These are phyloP conservation scores for Pseudanteris insignis DNA, from an alignment of 2,888 invertebrate genomes.

Conservation along the genomic window DNA sequence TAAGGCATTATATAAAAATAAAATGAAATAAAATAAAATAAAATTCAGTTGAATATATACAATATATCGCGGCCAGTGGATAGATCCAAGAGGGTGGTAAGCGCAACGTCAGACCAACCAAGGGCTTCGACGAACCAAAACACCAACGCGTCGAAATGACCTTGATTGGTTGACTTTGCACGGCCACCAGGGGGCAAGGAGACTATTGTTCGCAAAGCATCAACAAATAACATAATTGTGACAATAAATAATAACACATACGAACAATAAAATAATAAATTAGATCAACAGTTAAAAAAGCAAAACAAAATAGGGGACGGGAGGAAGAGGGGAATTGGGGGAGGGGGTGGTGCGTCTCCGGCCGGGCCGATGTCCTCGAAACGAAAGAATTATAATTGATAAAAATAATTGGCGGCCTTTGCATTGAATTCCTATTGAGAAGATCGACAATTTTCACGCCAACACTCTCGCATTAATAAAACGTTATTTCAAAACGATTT, in stretches of 20 bases:
- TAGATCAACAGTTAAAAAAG: slow-evolving; percentile 35
- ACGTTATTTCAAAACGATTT: too few species aligned
- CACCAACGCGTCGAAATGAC: slow-evolving; percentile 4
- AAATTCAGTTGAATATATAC: neutral
- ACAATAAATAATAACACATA: slow-evolving; percentile 35
- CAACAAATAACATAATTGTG: slow-evolving; percentile 23
- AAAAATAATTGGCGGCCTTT: slow-evolving; percentile 6
- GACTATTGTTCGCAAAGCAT: slow-evolving; percentile 32
- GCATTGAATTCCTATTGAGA: slow-evolving; percentile 8
- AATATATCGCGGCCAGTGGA: slow-evolving; percentile 9
- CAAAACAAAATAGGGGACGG: slow-evolving; percentile 26
- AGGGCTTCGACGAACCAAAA: slow-evolving; percentile 2
- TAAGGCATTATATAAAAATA: too few species aligned
- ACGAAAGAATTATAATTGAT: neutral
- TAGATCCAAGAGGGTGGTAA: slow-evolving; percentile 2
- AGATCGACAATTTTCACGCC: neutral
- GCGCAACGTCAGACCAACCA: neutral
- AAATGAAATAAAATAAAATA: neutral
- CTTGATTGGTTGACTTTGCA: neutral
- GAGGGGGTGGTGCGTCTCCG: slow-evolving; percentile 1
- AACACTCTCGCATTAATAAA: too few species aligned
- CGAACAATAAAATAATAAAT: slow-evolving; percentile 40
- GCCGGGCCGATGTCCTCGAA: slow-evolving; percentile 14
- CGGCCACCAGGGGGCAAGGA: slow-evolving; percentile 3
- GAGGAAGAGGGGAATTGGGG: neutral